Percentiles rank a stretch among this genome's conserved stretches.
Conservation (phyloP, 2,888 invertebrate species). For the Trachelus tabidus region DNA sequence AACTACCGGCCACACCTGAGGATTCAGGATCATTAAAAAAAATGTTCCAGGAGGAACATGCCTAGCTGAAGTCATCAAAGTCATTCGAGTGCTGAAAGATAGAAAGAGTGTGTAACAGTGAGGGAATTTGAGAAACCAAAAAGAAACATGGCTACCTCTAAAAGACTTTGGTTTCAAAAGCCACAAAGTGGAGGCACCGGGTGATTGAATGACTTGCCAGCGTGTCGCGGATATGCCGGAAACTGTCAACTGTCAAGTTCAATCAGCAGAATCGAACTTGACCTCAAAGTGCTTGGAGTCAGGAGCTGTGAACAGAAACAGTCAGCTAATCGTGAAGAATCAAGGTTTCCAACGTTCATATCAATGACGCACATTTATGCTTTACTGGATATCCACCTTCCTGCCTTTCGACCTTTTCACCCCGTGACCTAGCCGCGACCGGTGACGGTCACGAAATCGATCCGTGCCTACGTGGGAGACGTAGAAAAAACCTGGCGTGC, state of each 20-base stretch:
- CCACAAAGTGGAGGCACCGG: background rate
- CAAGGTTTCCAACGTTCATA: background rate
- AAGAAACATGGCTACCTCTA: background rate
- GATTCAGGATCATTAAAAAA: background rate
- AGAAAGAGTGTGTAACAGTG: background rate
- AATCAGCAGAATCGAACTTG: background rate
- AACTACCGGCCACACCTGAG: background rate
- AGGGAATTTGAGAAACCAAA: background rate
- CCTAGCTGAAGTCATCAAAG: background rate
- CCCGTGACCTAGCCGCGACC: background rate
- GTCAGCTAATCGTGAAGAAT: background rate
- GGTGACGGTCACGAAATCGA: background rate
- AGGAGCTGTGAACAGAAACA: background rate
- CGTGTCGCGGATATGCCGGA: background rate
- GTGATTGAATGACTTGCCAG: background rate
- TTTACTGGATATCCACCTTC: background rate
- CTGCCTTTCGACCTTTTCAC: background rate
- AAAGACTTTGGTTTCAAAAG: background rate
- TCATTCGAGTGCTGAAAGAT: background rate
- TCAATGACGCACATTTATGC: background rate
- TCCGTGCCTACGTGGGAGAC: background rate
- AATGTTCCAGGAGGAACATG: background rate
- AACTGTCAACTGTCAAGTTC: background rate
- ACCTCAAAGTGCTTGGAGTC: background rate
- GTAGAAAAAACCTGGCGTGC: background rate